Percentiles rank a stretch among this genome's conserved stretches.
Conservation (phyloP, 35 echinoderm and acorn worm genomes). For the Lytechinus variegatus region DNA sequence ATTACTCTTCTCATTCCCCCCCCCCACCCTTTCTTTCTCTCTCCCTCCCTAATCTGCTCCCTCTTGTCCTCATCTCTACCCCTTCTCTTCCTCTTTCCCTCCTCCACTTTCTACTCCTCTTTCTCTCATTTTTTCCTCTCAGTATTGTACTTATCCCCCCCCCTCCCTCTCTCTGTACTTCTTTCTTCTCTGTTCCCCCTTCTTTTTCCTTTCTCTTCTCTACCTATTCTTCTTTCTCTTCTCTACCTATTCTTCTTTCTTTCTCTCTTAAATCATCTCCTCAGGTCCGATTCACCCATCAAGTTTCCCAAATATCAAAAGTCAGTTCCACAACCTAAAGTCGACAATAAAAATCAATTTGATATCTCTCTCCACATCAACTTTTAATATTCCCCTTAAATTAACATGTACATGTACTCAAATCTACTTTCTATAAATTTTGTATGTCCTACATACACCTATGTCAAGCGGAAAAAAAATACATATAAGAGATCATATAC, state of each 20-base stretch:
- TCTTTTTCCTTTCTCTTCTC: too few species aligned
- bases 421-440: neutral
- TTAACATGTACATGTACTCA: neutral
- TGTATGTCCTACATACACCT: neutral
- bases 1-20: too few species aligned
- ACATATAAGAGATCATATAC: neutral
- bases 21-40: too few species aligned
- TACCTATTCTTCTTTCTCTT: too few species aligned
- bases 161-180: neutral
- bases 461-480: neutral
- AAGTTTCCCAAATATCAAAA: too few species aligned
- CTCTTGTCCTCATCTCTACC: too few species aligned
- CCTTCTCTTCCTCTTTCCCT: too few species aligned
- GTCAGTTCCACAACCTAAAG: neutral
- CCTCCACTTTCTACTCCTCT: too few species aligned
- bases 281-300: neutral
- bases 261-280: neutral
- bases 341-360: neutral
- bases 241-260: neutral
- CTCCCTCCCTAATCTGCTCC: too few species aligned
- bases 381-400: neutral
- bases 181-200: neutral
- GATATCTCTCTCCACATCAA: neutral
- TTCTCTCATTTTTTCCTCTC: neutral
- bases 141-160: neutral